Conservation (phyloP, 2,113 vertebrate genomes). For the Furnarius figulus region DNA sequence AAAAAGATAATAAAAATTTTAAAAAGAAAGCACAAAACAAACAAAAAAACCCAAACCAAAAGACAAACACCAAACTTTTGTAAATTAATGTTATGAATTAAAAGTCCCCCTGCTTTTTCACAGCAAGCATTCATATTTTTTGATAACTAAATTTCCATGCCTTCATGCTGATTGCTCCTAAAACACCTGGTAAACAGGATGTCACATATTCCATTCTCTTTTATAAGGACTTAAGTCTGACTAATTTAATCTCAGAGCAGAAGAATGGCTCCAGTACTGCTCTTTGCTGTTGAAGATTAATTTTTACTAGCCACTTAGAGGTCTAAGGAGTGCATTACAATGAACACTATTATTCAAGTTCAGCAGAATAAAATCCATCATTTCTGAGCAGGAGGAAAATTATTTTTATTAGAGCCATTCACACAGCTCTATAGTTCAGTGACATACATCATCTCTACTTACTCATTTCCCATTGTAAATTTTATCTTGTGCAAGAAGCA, state of each 20-base stretch:
- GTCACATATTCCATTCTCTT: not conserved
- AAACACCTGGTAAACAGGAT: slow-evolving; percentile 46
- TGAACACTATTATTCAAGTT: slow-evolving; percentile 20
- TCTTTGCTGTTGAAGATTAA: slow-evolving; percentile 42
- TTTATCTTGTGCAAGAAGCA: slow-evolving; percentile 47
- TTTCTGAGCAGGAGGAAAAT: slow-evolving; percentile 42
- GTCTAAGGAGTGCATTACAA: slow-evolving; percentile 29
- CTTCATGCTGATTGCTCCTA: slow-evolving; percentile 7
- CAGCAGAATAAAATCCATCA: slow-evolving; percentile 62
- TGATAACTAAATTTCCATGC: not conserved
- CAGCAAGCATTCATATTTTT: not conserved
- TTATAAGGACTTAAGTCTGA: slow-evolving; percentile 13
- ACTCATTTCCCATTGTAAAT: slow-evolving; percentile 59
- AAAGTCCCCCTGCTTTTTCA: not conserved
- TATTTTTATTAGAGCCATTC: slow-evolving; percentile 64
- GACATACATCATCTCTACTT: slow-evolving; percentile 16
- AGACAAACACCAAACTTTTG: not conserved
- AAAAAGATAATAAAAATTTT: not conserved
- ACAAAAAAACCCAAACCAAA: not conserved
- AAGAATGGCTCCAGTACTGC: slow-evolving; percentile 19
- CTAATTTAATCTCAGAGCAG: slow-evolving; percentile 24
- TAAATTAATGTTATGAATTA: slow-evolving; percentile 19
- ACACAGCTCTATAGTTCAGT: slow-evolving; percentile 46
- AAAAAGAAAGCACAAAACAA: not conserved
- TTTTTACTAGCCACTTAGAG: slow-evolving; percentile 57